phyloP scores from a whole-genome alignment of 2,888 invertebrate genomes.

The Drosophila barbarae region DNA sequence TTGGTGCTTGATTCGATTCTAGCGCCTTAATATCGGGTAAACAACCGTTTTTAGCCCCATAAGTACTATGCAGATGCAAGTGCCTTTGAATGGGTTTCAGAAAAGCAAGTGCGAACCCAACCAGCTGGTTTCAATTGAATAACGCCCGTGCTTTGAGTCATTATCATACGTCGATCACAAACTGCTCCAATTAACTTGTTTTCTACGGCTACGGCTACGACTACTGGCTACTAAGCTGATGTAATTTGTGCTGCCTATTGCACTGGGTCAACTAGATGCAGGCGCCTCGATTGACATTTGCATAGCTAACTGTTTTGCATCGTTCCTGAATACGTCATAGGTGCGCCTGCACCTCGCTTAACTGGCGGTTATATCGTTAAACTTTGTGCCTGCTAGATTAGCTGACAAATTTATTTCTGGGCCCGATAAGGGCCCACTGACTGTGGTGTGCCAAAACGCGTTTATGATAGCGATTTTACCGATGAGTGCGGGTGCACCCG shows the following conservation, averaged over 20 bases:
- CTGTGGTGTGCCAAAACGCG: slow-evolving; percentile 37
- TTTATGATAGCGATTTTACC: slow-evolving; percentile 16
- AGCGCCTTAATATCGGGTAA: neutral
- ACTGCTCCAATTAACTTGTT: slow-evolving; percentile 53
- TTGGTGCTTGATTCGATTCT: neutral
- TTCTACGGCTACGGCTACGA: slow-evolving; percentile 17
- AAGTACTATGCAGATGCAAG: slow-evolving; percentile 15
- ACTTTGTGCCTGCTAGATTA: slow-evolving; percentile 53
- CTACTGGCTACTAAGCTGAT: slow-evolving; percentile 48
- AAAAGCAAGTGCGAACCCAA: slow-evolving; percentile 10
- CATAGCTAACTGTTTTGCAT: slow-evolving; percentile 16
- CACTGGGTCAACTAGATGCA: slow-evolving; percentile 66
- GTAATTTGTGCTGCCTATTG: slow-evolving; percentile 56
- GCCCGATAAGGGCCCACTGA: slow-evolving; percentile 48
- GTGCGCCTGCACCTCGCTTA: slow-evolving; percentile 53
- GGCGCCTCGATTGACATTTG: slow-evolving; percentile 17
- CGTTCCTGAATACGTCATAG: slow-evolving; percentile 31
- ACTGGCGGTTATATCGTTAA: slow-evolving; percentile 41
- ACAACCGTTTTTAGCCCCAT: slow-evolving; percentile 19
- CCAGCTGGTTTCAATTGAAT: slow-evolving; percentile 26
- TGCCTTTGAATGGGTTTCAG: neutral
- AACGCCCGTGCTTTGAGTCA: slow-evolving; percentile 20
- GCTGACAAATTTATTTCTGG: slow-evolving; percentile 50
- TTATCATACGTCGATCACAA: slow-evolving; percentile 24
- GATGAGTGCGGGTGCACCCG: slow-evolving; percentile 50